These are phyloP conservation scores for Adelognathus sp. DNA, from an alignment of 2,888 invertebrate genomes.

Conservation along the genomic window DNA sequence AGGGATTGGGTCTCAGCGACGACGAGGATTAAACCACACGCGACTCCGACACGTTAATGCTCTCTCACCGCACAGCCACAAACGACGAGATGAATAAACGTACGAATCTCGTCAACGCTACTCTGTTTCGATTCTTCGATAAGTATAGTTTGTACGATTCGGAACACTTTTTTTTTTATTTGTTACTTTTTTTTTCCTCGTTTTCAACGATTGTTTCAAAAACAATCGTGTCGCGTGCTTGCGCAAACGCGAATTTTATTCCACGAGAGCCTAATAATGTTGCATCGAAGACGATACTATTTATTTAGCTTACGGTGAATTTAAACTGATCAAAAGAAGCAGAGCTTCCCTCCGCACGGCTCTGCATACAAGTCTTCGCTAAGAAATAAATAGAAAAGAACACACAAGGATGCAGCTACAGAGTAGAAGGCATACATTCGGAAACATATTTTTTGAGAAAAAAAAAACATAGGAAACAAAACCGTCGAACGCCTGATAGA, in stretches of 20 bases:
- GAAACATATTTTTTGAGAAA: neutral
- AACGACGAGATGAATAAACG: neutral
- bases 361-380: neutral
- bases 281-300: neutral
- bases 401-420: neutral
- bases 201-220: neutral
- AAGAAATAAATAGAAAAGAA: neutral
- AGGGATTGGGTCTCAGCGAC: slow-evolving; percentile 76
- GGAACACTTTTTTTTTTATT: neutral
- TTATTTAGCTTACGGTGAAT: neutral
- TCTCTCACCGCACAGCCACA: neutral
- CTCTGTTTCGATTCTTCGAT: neutral
- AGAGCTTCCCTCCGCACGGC: neutral
- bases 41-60: neutral
- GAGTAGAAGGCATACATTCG: neutral
- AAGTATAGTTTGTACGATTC: neutral
- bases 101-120: neutral
- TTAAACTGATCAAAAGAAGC: neutral
- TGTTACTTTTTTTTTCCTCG: neutral
- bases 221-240: neutral
- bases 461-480: too few species aligned
- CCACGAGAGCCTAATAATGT: neutral
- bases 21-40: slow-evolving; percentile 59
- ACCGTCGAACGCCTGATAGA: slow-evolving; percentile 21
- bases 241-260: neutral